Base-by-base conservation (phyloP, 2,113 vertebrate species). In the Ammodytes dubius region DNA sequence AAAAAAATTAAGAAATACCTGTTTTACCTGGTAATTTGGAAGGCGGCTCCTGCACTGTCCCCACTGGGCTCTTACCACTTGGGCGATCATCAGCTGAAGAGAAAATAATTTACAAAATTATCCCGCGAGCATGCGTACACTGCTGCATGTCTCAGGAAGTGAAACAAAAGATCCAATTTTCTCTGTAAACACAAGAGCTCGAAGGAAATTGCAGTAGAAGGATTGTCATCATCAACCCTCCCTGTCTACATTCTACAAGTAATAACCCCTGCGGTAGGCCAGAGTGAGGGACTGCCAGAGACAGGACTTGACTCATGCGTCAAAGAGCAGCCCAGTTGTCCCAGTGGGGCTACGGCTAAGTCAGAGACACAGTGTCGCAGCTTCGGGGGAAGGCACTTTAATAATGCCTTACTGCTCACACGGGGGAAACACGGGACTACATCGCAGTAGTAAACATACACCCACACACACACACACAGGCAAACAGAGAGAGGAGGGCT, bases 51-150 rank as follows among this genome's bases (percentile, higher is more conserved):
- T 97, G 95, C 2, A 95, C 96, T 0, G 97, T 96, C 82, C 96
- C 97, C 57, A 96, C 93, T 0, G 97, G 89, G 71, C 83, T 97
- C 53, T 95, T 95, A 27, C 97, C 97, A 10, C 97, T 98, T 57
- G 98, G 97, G 13, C 97, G 96, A 89, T 96, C 93, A 6, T 99
- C 98, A 66, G 98, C 98, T 99, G 86, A 6, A 93, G 83, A 89
- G 61, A 52, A 47, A 66, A 15, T 11, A 8, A 35, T 61, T 40
- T 37, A n/a, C 37, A 77, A 35, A 43, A 60, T 39, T 39, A 19
- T 63, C 63, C 12, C 57, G 35, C 47, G 67, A 73, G 72, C 9
- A 27, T n/a, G 27, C 27, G 15, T 27, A 15, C 11, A n/a, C 37
- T 47, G 57, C 37, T 47, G 57, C 61, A 27, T 15, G 56, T 39